Conservation (phyloP, 2,888 invertebrate genomes). For the Copidosoma aretas region DNA sequence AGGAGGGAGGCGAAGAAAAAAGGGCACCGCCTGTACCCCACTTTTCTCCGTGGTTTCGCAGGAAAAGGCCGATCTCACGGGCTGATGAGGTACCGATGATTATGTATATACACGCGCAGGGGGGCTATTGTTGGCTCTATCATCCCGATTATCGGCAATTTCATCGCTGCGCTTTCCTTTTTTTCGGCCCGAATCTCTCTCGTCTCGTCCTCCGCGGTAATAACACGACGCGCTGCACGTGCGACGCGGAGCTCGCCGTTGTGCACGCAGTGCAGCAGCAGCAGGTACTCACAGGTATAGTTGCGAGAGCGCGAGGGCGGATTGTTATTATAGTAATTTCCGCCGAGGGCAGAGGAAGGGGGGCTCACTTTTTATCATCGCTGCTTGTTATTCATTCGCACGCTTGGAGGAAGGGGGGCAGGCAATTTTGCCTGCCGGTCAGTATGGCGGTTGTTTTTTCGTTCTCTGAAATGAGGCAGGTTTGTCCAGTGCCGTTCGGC, state of each 20-base stretch:
- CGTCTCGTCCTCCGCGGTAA: not conserved
- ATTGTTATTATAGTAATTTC: constrained; percentile 40
- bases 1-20: constrained; percentile 7
- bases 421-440: constrained; percentile 24
- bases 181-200: constrained; percentile 54
- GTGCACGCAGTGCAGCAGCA: too few relatives aligned
- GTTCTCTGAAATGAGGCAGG: not conserved
- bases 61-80: constrained; percentile 20
- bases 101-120: too few relatives aligned
- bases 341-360: not conserved
- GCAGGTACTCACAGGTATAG: not conserved
- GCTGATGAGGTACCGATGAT: constrained; percentile 23
- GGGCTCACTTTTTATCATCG: constrained; percentile 25
- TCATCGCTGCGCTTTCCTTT: constrained; percentile 44
- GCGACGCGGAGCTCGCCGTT: constrained; percentile 10
- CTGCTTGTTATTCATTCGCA: constrained; percentile 31
- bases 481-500: not conserved
- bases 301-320: not conserved
- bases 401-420: not conserved
- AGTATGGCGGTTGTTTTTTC: not conserved
- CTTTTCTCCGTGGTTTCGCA: constrained; percentile 33
- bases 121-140: constrained; percentile 46
- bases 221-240: not conserved
- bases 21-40: constrained; percentile 18
- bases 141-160: constrained; percentile 59